phyloP scores from a whole-genome alignment of 2,888 invertebrate species.

The Lydus trimaculatus region DNA sequence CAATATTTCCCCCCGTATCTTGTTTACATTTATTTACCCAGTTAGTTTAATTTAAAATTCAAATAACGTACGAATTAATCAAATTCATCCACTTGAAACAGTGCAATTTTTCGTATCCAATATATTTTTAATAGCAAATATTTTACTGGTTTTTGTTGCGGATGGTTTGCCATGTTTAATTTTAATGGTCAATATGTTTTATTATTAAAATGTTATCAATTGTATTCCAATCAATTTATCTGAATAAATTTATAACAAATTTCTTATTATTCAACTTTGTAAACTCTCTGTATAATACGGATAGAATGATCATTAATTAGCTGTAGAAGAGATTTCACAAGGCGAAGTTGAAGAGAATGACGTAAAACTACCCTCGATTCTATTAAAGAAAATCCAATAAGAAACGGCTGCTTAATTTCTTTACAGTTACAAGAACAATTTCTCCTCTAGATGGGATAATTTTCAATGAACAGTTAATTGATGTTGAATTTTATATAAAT shows the following conservation, averaged over 20 bases:
- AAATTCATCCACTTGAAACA: background rate
- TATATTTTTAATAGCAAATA: background rate
- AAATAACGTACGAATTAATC: slow-evolving; percentile 6
- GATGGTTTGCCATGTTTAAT: background rate
- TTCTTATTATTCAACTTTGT: background rate
- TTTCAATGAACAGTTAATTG: slow-evolving; percentile 8
- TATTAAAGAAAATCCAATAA: slow-evolving; percentile 8
- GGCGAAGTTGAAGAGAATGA: background rate
- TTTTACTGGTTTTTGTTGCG: background rate
- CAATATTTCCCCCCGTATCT: background rate
- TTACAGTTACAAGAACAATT: background rate
- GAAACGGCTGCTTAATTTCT: slow-evolving; percentile 2
- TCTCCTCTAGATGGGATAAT: background rate
- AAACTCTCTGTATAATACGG: background rate
- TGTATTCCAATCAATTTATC: background rate
- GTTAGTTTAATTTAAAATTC: background rate
- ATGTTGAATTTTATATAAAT: slow-evolving; percentile 14
- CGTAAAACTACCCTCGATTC: background rate
- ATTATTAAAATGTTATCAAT: background rate
- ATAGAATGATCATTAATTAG: slow-evolving; percentile 5
- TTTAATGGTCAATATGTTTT: background rate
- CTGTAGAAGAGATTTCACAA: background rate
- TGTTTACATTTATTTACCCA: background rate
- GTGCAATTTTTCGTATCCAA: background rate
- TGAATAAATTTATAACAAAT: background rate